These are phyloP conservation scores for Erannis defoliaria DNA, from an alignment of 2,888 invertebrate species.

Conservation along the genomic window DNA sequence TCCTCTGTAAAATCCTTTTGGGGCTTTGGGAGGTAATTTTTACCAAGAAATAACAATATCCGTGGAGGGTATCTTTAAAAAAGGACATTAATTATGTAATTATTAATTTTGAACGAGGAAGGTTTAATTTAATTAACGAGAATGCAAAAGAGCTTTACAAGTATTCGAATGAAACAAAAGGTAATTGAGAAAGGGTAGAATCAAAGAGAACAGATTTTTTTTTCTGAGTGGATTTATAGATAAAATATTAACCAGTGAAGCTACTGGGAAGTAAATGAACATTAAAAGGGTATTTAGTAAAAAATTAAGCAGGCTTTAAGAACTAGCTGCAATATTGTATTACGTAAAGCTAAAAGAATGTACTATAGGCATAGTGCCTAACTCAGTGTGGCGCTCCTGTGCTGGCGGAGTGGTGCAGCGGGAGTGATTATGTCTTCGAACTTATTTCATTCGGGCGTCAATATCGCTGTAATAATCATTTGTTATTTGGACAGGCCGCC, in stretches of 20 bases:
- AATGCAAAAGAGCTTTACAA: slow-evolving; percentile 36
- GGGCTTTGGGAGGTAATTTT: slow-evolving; percentile 43
- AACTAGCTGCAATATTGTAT: too few relatives aligned
- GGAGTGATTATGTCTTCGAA: too few relatives aligned
- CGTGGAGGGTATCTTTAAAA: slow-evolving; percentile 38
- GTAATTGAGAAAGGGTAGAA: slow-evolving; percentile 26
- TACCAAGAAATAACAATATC: slow-evolving; percentile 43
- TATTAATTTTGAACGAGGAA: slow-evolving; percentile 38
- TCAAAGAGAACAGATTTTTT: slow-evolving; percentile 28
- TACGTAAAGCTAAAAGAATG: too few relatives aligned
- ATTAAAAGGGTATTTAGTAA: too few relatives aligned
- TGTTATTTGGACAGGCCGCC: too few relatives aligned
- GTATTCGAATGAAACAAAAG: slow-evolving; percentile 33
- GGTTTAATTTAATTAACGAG: slow-evolving; percentile 44
- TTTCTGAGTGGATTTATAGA: neutral
- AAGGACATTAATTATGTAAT: slow-evolving; percentile 44
- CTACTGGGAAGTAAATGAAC: neutral
- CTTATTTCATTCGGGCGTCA: too few relatives aligned
- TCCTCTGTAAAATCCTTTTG: slow-evolving; percentile 35
- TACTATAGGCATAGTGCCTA: too few relatives aligned
- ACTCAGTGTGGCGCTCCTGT: too few relatives aligned
- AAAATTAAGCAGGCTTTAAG: too few relatives aligned
- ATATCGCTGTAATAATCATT: too few relatives aligned
- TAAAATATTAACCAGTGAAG: neutral
- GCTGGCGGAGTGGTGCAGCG: too few relatives aligned